Percentiles rank a stretch among this genome's conserved stretches.
phyloP scores from a whole-genome alignment of 2,113 vertebrate genomes.

The Phyllostomus hastatus region DNA sequence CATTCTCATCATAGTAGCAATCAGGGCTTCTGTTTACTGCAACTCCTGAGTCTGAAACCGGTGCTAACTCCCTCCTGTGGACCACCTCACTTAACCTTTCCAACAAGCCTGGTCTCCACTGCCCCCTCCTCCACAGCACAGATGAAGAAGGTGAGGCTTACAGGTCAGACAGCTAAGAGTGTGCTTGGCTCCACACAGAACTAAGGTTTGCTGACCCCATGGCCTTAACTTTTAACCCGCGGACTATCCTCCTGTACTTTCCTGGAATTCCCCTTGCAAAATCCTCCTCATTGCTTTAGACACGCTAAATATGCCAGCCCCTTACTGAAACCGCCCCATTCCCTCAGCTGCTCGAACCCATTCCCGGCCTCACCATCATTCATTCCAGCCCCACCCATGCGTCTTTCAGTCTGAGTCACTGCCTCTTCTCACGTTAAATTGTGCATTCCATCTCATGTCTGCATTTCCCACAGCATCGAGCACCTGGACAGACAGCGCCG shows the following conservation, averaged over 20 bases:
- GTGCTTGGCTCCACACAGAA: not conserved
- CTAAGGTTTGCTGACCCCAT: not conserved
- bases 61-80: not conserved
- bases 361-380: not conserved
- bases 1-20: not conserved
- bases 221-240: not conserved
- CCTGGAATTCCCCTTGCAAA: not conserved
- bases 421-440: not conserved
- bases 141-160: not conserved
- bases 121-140: not conserved
- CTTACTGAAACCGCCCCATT: not conserved
- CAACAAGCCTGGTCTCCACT: not conserved
- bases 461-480: not conserved
- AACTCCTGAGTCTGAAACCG: not conserved
- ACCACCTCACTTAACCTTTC: not conserved
- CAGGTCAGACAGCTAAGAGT: not conserved
- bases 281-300: not conserved
- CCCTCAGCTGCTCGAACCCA: not conserved
- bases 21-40: not conserved
- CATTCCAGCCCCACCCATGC: not conserved
- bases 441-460: not conserved
- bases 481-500: not conserved
- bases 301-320: not conserved
- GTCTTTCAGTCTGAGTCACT: conserved; percentile 1
- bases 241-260: not conserved